These are phyloP conservation scores for Probosciger aterrimus DNA, from an alignment of 2,113 vertebrate genomes.

Conservation along the genomic window DNA sequence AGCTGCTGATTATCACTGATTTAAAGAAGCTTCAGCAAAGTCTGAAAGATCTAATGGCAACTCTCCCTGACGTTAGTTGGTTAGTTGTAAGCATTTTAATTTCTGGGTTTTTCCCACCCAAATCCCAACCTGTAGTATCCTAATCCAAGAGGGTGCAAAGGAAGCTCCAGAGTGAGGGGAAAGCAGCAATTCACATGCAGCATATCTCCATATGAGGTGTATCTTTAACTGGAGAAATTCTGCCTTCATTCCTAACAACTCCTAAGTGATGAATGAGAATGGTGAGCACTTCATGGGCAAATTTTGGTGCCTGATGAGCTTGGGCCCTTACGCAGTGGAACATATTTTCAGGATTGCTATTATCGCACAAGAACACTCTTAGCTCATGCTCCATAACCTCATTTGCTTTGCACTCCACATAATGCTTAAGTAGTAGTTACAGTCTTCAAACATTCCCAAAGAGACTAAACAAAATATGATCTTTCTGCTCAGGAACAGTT, in stretches of 20 bases:
- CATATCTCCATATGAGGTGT: not conserved
- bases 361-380: not conserved
- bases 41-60: not conserved
- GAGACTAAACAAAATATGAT: slow-evolving; percentile 18
- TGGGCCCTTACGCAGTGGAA: not conserved
- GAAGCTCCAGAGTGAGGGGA: not conserved
- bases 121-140: not conserved
- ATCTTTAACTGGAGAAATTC: not conserved
- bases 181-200: not conserved
- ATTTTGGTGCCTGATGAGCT: not conserved
- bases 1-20: not conserved
- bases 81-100: not conserved
- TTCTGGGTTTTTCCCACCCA: not conserved
- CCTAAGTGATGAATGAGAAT: not conserved
- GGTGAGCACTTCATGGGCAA: not conserved
- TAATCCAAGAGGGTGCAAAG: not conserved
- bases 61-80: not conserved
- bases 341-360: not conserved
- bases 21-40: not conserved
- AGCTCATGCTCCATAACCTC: not conserved
- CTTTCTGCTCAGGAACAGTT: slow-evolving; percentile 6
- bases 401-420: not conserved
- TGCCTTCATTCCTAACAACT: not conserved
- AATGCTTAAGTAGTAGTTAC: not conserved
- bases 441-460: not conserved